Evolutionary conservation across 2,113 vertebrate genomes (phyloP).

Genomic region (Sylvia atricapilla): DNA sequence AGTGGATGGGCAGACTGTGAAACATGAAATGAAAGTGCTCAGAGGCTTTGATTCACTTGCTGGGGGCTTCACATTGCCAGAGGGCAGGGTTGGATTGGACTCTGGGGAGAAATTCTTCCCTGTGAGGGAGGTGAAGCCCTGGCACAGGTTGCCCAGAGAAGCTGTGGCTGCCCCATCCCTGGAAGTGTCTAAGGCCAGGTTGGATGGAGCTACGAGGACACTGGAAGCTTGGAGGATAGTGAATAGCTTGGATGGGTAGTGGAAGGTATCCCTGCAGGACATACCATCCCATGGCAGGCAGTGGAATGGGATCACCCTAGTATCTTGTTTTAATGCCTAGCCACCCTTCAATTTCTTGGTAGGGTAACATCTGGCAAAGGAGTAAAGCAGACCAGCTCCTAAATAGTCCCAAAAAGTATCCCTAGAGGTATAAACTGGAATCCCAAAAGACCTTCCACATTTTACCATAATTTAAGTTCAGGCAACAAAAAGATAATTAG

Average conservation of each 20-base stretch:
- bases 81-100: neutral
- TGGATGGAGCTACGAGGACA: neutral
- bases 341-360: neutral
- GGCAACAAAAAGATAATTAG: neutral
- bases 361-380: neutral
- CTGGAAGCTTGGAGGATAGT: too few species aligned
- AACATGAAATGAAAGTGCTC: neutral
- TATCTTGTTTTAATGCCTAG: neutral
- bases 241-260: too few species aligned
- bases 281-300: neutral
- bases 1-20: neutral
- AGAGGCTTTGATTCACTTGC: neutral
- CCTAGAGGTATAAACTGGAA: neutral
- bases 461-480: neutral
- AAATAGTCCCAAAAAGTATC: neutral
- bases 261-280: neutral
- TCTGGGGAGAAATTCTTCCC: neutral
- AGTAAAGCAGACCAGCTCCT: neutral
- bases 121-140: neutral
- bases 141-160: neutral
- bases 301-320: neutral
- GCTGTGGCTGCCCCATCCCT: neutral
- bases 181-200: fast-evolving
- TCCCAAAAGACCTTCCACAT: neutral
- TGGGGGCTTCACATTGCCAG: neutral